Evolutionary conservation across 1,140 invertebrate species (phyloP).

Genomic region (Drosophila insularis): DNA sequence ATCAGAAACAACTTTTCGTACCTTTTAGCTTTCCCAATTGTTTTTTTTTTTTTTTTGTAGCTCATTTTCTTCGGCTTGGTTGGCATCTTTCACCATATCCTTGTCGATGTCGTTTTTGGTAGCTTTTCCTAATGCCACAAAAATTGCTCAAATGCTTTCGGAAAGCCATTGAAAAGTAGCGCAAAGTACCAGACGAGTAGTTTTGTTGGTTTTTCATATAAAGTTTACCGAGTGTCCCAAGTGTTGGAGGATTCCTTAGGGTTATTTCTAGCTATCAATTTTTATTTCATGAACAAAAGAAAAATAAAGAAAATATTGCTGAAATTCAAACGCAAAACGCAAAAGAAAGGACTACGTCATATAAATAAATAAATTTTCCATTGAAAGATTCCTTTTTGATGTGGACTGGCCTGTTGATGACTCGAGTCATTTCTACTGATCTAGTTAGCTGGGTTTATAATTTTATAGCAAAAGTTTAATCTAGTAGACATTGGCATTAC

Average conservation of each 20-base stretch:
- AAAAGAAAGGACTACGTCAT: no score
- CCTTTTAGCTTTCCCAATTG: neutral
- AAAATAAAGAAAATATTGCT: no score
- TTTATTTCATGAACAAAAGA: no score
- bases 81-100: neutral
- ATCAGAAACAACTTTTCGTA: neutral
- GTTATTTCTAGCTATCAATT: no score
- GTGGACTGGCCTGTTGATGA: no score
- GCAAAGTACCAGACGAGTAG: neutral
- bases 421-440: no score
- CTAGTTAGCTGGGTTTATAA: neutral
- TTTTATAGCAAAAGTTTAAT: neutral
- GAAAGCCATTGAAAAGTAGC: neutral
- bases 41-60: neutral
- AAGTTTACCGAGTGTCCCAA: neutral
- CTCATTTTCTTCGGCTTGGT: neutral
- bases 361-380: no score
- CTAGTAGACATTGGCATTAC: neutral
- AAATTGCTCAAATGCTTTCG: neutral
- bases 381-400: no score
- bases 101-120: neutral
- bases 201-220: neutral
- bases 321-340: no score
- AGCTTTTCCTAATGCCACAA: neutral
- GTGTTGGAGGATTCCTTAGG: no score